These are phyloP conservation scores for Lasioglossum albipes DNA, from an alignment of 1,140 invertebrate genomes.

Conservation along the genomic window DNA sequence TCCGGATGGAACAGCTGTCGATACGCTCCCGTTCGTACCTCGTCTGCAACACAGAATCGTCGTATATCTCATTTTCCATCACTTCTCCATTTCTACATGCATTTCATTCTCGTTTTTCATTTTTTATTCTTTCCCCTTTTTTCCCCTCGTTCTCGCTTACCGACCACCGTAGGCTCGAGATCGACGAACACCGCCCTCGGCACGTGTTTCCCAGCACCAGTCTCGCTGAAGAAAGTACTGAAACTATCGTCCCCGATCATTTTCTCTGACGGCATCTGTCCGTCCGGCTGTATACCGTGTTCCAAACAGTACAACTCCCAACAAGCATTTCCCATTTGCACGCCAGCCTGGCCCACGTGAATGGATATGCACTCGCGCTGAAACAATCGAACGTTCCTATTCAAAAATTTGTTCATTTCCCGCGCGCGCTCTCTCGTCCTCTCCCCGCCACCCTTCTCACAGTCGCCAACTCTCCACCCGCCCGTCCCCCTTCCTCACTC, in stretches of 20 bases:
- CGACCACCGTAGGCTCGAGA: constrained; percentile 61
- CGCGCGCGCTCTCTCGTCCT: neutral
- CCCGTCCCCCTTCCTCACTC: too few relatives aligned
- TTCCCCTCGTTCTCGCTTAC: constrained; percentile 48
- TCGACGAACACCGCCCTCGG: constrained; percentile 61
- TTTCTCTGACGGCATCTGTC: constrained; percentile 78
- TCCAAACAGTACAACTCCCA: constrained; percentile 93
- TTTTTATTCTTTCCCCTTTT: too few relatives aligned
- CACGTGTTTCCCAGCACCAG: constrained; percentile 64
- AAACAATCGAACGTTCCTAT: constrained; percentile 20
- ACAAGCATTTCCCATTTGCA: constrained; percentile 88
- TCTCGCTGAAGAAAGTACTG: constrained; percentile 83
- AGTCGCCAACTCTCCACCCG: too few relatives aligned
- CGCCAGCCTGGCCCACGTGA: constrained; percentile 88
- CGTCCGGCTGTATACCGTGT: constrained; percentile 94
- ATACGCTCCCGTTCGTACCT: constrained; percentile 80
- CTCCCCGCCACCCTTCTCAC: neutral
- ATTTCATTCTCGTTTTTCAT: too few relatives aligned
- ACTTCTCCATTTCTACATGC: too few relatives aligned
- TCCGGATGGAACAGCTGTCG: constrained; percentile 83
- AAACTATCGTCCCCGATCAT: constrained; percentile 79
- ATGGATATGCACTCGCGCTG: constrained; percentile 83
- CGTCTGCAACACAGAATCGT: constrained; percentile 40
- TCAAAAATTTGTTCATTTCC: neutral
- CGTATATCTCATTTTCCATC: too few relatives aligned